Conservation (phyloP, 2,797 vertebrate genomes). For the Aselliscus stoliczkanus region DNA sequence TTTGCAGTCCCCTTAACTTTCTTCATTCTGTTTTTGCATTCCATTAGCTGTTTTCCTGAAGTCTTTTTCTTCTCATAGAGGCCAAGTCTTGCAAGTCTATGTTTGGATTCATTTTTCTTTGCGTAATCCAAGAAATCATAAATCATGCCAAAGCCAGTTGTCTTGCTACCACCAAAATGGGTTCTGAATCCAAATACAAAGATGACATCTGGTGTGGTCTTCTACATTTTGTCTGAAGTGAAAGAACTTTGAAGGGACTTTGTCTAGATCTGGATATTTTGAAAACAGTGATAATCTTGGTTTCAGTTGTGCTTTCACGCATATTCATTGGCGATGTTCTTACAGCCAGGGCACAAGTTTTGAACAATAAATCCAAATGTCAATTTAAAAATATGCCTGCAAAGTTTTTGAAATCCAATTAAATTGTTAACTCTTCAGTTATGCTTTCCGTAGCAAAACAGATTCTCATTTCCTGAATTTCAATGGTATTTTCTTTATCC, state of each 20-base stretch:
- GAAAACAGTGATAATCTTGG: neutral
- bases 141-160: no score
- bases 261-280: neutral
- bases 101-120: no score
- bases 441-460: neutral
- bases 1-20: no score
- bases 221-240: neutral
- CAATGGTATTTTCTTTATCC: neutral
- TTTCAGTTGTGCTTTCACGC: neutral
- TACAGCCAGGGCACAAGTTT: neutral
- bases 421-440: neutral
- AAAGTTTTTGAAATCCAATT: neutral
- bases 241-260: neutral
- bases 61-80: no score
- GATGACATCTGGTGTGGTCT: no score
- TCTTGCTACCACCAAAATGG: no score
- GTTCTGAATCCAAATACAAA: no score
- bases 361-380: neutral
- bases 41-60: no score
- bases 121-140: no score
- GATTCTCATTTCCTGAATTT: neutral
- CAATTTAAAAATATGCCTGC: neutral
- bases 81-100: no score
- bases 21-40: no score
- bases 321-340: neutral